Evolutionary conservation across 2,888 invertebrate genomes (phyloP).

Genomic region (Amitus sp.): DNA sequence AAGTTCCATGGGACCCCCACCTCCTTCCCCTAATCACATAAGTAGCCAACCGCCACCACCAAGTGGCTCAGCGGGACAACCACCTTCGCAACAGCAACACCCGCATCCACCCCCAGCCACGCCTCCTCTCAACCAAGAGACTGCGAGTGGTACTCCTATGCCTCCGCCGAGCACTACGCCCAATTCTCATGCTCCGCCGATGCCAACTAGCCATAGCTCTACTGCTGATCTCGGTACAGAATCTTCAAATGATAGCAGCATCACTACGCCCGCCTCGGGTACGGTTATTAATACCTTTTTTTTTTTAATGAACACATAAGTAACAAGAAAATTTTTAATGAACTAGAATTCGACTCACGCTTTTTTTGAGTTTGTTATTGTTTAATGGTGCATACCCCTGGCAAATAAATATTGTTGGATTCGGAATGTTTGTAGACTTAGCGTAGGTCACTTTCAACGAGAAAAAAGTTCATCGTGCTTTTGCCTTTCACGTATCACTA

Average conservation of each 20-base stretch:
- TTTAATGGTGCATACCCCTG: too few relatives aligned
- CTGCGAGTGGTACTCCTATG: constrained; percentile 60
- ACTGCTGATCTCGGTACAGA: constrained; percentile 59
- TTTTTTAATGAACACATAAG: too few relatives aligned
- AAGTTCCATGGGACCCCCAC: constrained; percentile 71
- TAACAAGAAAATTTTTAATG: too few relatives aligned
- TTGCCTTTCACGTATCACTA: too few relatives aligned
- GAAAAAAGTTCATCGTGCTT: too few relatives aligned
- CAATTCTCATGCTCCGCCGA: constrained; percentile 63
- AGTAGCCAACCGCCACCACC: constrained; percentile 50
- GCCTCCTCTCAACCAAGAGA: constrained; percentile 60
- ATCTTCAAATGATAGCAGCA: constrained; percentile 69
- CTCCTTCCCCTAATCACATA: constrained; percentile 69
- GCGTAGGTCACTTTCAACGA: too few relatives aligned
- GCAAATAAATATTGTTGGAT: too few relatives aligned
- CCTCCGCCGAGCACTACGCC: constrained; percentile 71
- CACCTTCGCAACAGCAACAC: constrained; percentile 46
- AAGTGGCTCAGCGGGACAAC: constrained; percentile 26
- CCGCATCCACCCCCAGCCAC: constrained; percentile 58
- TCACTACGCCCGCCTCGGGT: constrained; percentile 72
- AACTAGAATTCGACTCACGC: too few relatives aligned
- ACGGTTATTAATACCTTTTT: too few relatives aligned
- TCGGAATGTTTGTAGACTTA: too few relatives aligned
- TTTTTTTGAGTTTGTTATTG: too few relatives aligned
- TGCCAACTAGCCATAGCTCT: constrained; percentile 55